These are phyloP conservation scores for Drosophila buzzatii DNA, from an alignment of 2,888 invertebrate species.

Conservation along the genomic window DNA sequence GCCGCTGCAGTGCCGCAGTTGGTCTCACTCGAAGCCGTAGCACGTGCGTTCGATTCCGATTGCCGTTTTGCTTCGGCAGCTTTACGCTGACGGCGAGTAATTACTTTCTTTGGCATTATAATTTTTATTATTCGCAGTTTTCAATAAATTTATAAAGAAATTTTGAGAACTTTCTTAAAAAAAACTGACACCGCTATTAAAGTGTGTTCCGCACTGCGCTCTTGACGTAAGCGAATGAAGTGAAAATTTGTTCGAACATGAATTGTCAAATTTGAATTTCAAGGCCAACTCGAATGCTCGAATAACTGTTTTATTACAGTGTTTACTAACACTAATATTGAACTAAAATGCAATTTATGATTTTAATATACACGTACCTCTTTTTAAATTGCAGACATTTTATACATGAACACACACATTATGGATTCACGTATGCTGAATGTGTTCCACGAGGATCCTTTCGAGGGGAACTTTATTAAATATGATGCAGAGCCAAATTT, in stretches of 20 bases:
- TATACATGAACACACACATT: conserved; percentile 21
- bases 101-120: conserved; percentile 61
- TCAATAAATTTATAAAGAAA: not conserved
- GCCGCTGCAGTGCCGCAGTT: no score
- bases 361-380: no score
- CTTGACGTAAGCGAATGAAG: not conserved
- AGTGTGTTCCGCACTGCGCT: not conserved
- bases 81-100: conserved; percentile 71
- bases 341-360: not conserved
- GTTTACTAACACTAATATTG: not conserved
- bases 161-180: not conserved
- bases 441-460: conserved; percentile 84
- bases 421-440: conserved; percentile 85
- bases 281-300: not conserved
- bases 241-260: not conserved
- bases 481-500: conserved; percentile 80
- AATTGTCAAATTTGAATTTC: not conserved
- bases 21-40: not conserved
- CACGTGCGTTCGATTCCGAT: not conserved
- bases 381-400: conserved; percentile 14
- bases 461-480: conserved; percentile 82
- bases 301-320: not conserved
- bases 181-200: not conserved
- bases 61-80: conserved; percentile 39
- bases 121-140: not conserved